These are phyloP conservation scores for Lerista edwardsae DNA, from an alignment of 2,797 vertebrate genomes.

Conservation along the genomic window DNA sequence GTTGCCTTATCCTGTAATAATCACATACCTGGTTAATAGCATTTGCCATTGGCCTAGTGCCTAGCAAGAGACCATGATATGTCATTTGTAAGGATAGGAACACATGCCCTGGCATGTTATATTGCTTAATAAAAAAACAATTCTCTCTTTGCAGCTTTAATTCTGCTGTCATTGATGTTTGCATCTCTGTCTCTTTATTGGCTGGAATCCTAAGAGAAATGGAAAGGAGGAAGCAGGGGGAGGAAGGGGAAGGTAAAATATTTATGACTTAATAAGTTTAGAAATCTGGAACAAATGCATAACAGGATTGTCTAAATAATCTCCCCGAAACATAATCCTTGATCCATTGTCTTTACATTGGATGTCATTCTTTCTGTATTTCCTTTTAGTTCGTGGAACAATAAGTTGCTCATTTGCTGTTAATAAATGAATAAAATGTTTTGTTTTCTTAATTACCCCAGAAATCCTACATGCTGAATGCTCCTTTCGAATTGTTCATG, in stretches of 20 bases:
- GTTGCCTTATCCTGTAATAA: conserved; percentile 53
- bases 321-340: background rate
- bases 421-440: conserved; percentile 15
- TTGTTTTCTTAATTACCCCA: conserved; percentile 25
- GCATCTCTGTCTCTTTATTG: conserved; percentile 36
- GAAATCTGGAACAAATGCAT: background rate
- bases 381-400: conserved; percentile 18
- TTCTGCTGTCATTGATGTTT: conserved; percentile 42
- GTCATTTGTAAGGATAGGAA: conserved; percentile 54
- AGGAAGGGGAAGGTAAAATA: conserved; percentile 41
- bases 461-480: background rate
- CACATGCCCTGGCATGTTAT: conserved; percentile 18
- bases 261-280: conserved; percentile 31
- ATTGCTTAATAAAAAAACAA: conserved; percentile 33
- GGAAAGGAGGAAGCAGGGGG: background rate
- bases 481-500: conserved; percentile 51
- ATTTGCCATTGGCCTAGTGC: conserved; percentile 61
- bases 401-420: conserved; percentile 2
- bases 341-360: conserved; percentile 23
- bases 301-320: conserved; percentile 35
- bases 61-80: conserved; percentile 56
- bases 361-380: conserved; percentile 13
- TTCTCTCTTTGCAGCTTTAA: conserved; percentile 24
- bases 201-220: conserved; percentile 22
- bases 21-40: conserved; percentile 55